Conservation (phyloP, 1,140 invertebrate genomes). For the Drosophila pallidifrons region DNA sequence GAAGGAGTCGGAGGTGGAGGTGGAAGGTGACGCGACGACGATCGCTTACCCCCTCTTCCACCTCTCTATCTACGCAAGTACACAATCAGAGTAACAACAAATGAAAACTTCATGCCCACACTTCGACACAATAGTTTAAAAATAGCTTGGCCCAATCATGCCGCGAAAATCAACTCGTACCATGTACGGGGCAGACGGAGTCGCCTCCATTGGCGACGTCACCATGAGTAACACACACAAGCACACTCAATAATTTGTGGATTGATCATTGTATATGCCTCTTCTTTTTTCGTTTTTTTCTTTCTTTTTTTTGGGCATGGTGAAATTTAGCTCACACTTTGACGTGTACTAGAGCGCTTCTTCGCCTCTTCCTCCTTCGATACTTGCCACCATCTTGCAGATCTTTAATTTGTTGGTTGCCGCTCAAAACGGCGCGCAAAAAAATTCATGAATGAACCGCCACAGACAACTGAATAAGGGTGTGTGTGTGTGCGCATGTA, state of each 20-base stretch:
- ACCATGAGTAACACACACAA: constrained; percentile 63
- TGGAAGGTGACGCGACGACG: no score
- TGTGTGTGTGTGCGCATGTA: not conserved
- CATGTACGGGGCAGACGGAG: constrained; percentile 23
- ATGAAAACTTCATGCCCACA: constrained; percentile 33
- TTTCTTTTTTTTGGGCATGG: constrained; percentile 41
- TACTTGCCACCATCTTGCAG: not conserved
- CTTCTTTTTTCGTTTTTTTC: no score
- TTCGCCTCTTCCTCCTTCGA: not conserved
- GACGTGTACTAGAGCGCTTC: not conserved
- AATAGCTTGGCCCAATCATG: constrained; percentile 70
- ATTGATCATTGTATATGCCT: constrained; percentile 60
- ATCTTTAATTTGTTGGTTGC: not conserved
- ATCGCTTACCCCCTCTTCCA: not conserved
- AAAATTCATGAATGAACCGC: constrained; percentile 63
- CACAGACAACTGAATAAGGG: constrained; percentile 6
- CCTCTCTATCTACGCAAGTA: not conserved
- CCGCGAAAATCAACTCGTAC: constrained; percentile 9
- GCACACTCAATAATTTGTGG: constrained; percentile 58
- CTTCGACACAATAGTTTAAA: constrained; percentile 63
- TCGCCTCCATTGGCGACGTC: constrained; percentile 43
- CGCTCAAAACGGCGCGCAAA: constrained; percentile 21
- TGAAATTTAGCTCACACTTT: constrained; percentile 63
- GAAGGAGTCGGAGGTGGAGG: not conserved
- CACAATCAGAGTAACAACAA: constrained; percentile 19